Evolutionary conservation across 2,113 vertebrate species (phyloP).

Genomic region (Cygnus atratus): DNA sequence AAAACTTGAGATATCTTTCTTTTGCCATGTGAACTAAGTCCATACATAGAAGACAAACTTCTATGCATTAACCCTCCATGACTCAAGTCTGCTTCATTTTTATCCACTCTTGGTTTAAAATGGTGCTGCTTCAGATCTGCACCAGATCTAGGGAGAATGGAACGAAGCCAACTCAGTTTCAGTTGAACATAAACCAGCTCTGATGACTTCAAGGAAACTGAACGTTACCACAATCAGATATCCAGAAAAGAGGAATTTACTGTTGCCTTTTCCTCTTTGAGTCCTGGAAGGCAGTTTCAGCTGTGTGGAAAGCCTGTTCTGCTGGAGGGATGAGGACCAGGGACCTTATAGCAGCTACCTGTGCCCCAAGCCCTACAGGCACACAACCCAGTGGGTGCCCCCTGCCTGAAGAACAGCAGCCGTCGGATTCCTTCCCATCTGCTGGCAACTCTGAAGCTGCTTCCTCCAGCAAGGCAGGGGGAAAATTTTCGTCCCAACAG

Average conservation of each 20-base stretch:
- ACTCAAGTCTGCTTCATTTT: not conserved
- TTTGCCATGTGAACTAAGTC: slow-evolving; percentile 2
- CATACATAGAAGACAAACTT: not conserved
- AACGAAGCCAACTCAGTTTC: not conserved
- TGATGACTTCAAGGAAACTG: slow-evolving; percentile 38
- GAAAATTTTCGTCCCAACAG: not conserved
- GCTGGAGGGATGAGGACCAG: not conserved
- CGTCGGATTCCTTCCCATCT: not conserved
- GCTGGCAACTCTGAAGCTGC: not conserved
- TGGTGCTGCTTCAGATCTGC: not conserved
- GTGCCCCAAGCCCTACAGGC: not conserved
- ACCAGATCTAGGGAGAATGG: not conserved
- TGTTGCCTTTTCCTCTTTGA: not conserved
- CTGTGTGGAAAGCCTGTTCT: not conserved
- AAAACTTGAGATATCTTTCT: not conserved
- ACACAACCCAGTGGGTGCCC: fast-evolving
- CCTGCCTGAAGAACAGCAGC: not conserved
- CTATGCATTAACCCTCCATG: not conserved
- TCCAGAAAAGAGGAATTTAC: not conserved
- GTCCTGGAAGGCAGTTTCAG: not conserved
- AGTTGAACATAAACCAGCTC: slow-evolving; percentile 57
- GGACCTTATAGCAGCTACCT: not conserved
- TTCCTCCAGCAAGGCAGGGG: not conserved
- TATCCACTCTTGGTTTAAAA: not conserved
- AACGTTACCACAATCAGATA: slow-evolving; percentile 41